Base-by-base conservation (phyloP, 2,888 invertebrate genomes). In the Stenolophus ochropezus region DNA sequence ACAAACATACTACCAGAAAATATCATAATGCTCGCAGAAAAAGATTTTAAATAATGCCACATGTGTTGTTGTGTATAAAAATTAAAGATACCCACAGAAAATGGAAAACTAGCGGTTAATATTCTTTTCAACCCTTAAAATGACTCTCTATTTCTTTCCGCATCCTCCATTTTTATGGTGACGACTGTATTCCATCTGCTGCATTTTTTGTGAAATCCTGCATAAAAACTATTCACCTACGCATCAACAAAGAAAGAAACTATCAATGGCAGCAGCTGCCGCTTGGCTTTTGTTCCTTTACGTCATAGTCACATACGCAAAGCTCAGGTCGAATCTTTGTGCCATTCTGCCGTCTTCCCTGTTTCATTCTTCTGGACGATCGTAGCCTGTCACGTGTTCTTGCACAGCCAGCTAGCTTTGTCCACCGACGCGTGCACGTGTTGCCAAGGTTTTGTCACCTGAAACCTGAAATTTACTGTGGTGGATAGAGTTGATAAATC, bases 251-350 rank as follows among this genome's bases (percentile, higher is more conserved):
- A 69, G 33, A 69, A 69, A 69, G 33, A 33, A 69, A 69, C 27
- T 69, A 69, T 69, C 65, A 69, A 69, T 69, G 65, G 33, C 4
- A 33, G 65, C 65, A 69, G 65, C 65, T 69, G 65, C 18, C 18
- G 65, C 27, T 69, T 69, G 18, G 27, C 33, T 16, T 69, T 69
- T 69, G 65, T 69, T 27, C 27, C 18, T 69, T 69, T 69, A 33
- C 65, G 65, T 69, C 65, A 69, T 69, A 69, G 65, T 69, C 65
- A 69, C 65, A 69, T 69, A 69, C 65, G 18, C 14, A 69, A 16
- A 18, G 8, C 33, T 61, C 65, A 33, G 65, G 65, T 69, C 65
- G 0, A 69, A 69, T 69, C 33, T 69, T 69, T 69, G 65, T 69
- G 65, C 23, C n/a, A 27, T 61, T 61, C n/a, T 56, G 53, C 16